Evolutionary conservation across 2,113 vertebrate genomes (phyloP).

Genomic region (Platysternon megacephalum): DNA sequence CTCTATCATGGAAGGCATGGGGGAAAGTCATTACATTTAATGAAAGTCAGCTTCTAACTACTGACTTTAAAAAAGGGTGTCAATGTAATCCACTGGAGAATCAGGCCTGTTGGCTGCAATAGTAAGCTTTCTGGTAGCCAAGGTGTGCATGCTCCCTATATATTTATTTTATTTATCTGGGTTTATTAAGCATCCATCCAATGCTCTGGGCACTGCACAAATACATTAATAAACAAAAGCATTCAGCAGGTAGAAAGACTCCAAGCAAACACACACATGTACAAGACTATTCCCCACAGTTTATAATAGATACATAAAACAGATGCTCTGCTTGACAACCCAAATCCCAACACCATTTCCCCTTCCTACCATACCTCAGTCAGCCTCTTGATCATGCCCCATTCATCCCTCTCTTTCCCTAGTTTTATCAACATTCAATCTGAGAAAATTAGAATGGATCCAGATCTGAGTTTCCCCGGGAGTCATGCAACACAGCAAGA

Average conservation of each 20-base stretch:
- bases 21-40: not conserved
- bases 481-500: not conserved
- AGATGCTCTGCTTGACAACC: not conserved
- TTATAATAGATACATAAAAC: not conserved
- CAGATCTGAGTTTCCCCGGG: not conserved
- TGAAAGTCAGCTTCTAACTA: not conserved
- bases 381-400: not conserved
- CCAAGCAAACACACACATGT: not conserved
- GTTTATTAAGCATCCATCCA: not conserved
- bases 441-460: not conserved
- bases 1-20: not conserved
- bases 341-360: not conserved
- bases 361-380: not conserved
- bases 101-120: not conserved
- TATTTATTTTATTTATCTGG: not conserved
- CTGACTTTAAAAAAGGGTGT: not conserved
- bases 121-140: not conserved
- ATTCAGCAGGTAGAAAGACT: not conserved
- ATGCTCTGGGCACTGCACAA: not conserved
- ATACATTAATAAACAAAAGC: not conserved
- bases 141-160: not conserved
- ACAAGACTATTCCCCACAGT: not conserved
- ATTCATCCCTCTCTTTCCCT: not conserved
- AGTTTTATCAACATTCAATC: not conserved
- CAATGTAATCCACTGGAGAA: not conserved